Percentiles rank a stretch among this genome's conserved stretches.
These are phyloP conservation scores for Pogonomyrmex californicus DNA, from an alignment of 1,140 invertebrate genomes.

Conservation along the genomic window DNA sequence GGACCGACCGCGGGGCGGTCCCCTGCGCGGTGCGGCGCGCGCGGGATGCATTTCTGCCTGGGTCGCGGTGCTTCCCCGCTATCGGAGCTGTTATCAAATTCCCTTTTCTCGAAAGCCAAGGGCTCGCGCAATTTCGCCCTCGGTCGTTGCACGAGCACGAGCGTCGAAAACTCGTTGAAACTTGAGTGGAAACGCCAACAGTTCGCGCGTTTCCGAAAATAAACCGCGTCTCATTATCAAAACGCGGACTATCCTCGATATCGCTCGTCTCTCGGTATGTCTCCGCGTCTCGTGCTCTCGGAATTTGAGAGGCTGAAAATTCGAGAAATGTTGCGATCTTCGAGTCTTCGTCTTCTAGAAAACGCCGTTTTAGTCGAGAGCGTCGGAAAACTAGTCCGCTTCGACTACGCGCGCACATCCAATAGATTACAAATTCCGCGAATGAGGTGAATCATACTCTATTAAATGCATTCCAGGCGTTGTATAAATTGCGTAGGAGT, in stretches of 20 bases:
- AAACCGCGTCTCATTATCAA: neutral
- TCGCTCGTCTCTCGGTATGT: neutral
- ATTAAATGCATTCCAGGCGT: constrained; percentile 51
- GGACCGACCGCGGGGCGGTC: constrained; percentile 11
- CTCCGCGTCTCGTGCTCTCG: neutral
- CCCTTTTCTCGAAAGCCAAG: neutral
- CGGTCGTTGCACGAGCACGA: neutral
- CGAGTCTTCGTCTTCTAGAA: neutral
- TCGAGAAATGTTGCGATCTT: neutral
- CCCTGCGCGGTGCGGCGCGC: neutral
- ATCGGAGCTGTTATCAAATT: constrained; percentile 16
- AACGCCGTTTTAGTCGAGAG: too few relatives aligned
- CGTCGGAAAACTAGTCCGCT: neutral
- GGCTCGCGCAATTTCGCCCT: neutral
- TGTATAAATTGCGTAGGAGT: constrained; percentile 44
- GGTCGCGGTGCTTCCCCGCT: neutral
- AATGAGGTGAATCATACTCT: constrained; percentile 41
- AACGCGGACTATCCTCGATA: neutral
- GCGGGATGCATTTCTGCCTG: constrained; percentile 39
- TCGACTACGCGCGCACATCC: neutral
- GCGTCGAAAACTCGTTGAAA: neutral
- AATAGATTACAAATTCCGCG: constrained; percentile 36
- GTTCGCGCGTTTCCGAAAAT: neutral
- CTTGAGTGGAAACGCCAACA: neutral
- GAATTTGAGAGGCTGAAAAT: neutral